phyloP scores from a whole-genome alignment of 1,140 invertebrate genomes.

The Ptiloglossa arizonensis region DNA sequence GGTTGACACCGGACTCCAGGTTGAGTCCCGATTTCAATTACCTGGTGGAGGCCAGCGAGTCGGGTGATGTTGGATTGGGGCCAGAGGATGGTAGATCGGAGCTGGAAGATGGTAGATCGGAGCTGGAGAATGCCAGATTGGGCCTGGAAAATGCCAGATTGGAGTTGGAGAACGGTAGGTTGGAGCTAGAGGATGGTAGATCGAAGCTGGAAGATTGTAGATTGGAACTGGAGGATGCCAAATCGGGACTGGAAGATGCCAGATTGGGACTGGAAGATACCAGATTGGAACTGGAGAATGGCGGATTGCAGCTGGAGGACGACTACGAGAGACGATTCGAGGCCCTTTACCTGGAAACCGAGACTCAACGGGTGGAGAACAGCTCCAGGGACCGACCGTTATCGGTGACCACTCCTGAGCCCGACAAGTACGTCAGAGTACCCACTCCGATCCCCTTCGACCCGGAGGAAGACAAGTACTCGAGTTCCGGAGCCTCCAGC shows the following conservation, averaged over 20 bases:
- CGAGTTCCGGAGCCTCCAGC: slow-evolving; percentile 65
- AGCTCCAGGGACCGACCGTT: slow-evolving; percentile 33
- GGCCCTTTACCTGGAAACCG: neutral
- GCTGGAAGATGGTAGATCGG: neutral
- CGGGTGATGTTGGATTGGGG: neutral
- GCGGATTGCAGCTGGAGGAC: no score
- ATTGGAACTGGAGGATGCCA: no score
- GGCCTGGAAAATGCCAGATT: neutral
- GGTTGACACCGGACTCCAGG: slow-evolving; percentile 64
- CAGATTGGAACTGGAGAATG: no score
- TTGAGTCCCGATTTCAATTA: slow-evolving; percentile 59
- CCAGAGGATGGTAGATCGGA: no score
- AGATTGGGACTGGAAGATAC: no score
- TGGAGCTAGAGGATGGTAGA: no score
- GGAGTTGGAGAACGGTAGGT: no score
- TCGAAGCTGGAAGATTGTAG: no score
- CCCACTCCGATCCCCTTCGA: slow-evolving; percentile 73
- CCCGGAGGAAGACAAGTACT: slow-evolving; percentile 60
- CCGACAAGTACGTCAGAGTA: slow-evolving; percentile 71
- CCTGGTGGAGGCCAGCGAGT: slow-evolving; percentile 35
- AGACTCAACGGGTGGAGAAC: slow-evolving; percentile 21
- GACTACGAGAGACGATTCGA: neutral
- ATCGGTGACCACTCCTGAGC: slow-evolving; percentile 34
- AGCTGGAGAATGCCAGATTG: neutral
- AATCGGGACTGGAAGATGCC: no score